Base-by-base conservation (phyloP, 2,113 vertebrate genomes). In the Sceloporus tristichus region DNA sequence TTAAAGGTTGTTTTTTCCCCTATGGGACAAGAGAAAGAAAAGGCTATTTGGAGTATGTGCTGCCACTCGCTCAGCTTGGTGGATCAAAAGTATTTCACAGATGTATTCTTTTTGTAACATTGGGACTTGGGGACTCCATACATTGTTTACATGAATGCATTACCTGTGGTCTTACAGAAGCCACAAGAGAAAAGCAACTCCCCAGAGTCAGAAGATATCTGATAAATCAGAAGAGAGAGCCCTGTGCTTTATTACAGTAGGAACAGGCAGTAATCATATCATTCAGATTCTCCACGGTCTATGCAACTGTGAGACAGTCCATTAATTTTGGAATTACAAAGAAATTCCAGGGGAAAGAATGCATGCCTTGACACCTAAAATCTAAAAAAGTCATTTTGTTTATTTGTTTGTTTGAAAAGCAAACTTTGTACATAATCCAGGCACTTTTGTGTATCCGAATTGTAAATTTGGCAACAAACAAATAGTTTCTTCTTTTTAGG, bases 221-320 rank as follows among this genome's bases (percentile, higher is more conserved):
- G 70, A 53, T 29, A 76, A 27, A 79, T 59, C 76, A 21, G n/a
- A 54, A 66, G 25, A 59, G 34, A 84, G 48, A 29, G 2, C 77
- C 19, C 29, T 88, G 70, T 68, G 1, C 11, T 76, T 77, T 82
- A 7, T 79, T 86, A 80, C 34, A 59, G n/a, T 34, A 18, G 76
- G 34, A 11, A 73, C 29, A 21, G 23, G 38, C 56, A 87, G 59
- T 53, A 66, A 7, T 53, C 62, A 54, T 84, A 59, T 34, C 42
- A 68, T 42, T 85, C 11, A 77, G 16, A 38, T 79, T 89, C 81
- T 82, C 75, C 14, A 70, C 82, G 27, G 76, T 54, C 76, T 80
- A 11, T 13, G 14, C 59, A 48, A 71, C 54, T 79, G 65, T 81
- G 88, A 42, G 34, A 77, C 23, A 75, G n/a, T 79, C 34, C 73